A percentile compares a stretch with the other conserved stretches of the same genome.
phyloP scores from a whole-genome alignment of 2,113 vertebrate species.

The Erpornis zantholeuca region DNA sequence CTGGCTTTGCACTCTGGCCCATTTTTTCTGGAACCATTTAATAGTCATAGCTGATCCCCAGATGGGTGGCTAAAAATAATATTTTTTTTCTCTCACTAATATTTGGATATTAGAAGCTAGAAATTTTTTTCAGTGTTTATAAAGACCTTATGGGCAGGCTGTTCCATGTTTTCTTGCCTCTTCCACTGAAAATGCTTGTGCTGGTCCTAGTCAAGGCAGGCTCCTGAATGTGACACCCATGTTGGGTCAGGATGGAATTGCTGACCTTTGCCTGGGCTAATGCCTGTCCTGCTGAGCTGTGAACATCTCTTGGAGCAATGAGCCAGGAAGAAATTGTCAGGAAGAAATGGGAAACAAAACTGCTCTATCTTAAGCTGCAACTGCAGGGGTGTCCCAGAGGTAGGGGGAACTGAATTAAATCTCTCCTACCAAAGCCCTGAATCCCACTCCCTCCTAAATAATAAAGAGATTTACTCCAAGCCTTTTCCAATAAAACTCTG shows the following conservation, averaged over 20 bases:
- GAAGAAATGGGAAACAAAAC: neutral
- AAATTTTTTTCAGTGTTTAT: neutral
- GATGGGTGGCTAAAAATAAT: neutral
- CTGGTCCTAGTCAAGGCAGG: neutral
- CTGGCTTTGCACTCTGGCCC: neutral
- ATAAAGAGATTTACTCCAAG: neutral
- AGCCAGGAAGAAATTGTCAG: conserved; percentile 33
- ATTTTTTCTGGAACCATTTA: neutral
- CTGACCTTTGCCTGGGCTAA: neutral
- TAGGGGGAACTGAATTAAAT: conserved; percentile 30
- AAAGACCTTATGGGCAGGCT: neutral
- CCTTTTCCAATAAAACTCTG: neutral
- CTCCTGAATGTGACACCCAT: neutral
- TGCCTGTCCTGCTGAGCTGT: neutral
- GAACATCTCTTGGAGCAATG: neutral
- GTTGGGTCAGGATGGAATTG: neutral
- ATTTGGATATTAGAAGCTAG: neutral
- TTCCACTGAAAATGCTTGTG: neutral
- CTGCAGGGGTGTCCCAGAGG: neutral
- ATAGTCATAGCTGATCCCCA: neutral
- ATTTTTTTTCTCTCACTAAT: neutral
- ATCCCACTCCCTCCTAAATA: neutral
- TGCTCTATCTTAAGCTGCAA: neutral
- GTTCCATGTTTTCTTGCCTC: neutral
- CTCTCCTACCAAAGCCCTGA: neutral